These are phyloP conservation scores for Gastracanthus pulcherrimus DNA, from an alignment of 2,888 invertebrate species.

Conservation along the genomic window DNA sequence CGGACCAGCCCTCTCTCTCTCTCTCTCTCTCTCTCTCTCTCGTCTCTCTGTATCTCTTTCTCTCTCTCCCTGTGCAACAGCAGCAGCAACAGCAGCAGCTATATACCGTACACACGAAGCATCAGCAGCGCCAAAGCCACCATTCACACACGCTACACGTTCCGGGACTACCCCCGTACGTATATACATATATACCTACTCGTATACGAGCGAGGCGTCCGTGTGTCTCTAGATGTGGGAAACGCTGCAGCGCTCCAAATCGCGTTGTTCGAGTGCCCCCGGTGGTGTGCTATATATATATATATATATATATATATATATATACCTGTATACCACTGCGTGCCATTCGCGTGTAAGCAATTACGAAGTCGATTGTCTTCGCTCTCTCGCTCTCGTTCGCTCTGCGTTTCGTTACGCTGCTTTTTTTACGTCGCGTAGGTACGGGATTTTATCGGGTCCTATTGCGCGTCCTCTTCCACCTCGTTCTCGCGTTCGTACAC, in stretches of 20 bases:
- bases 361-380: not conserved
- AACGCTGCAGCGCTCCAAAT: too few relatives aligned
- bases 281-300: not conserved
- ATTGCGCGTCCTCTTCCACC: too few relatives aligned
- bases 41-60: not conserved
- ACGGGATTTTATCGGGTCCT: too few relatives aligned
- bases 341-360: not conserved
- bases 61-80: not conserved
- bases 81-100: not conserved
- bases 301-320: not conserved
- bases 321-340: not conserved
- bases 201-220: too few relatives aligned
- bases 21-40: not conserved
- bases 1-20: slow-evolving; percentile 42
- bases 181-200: too few relatives aligned
- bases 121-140: not conserved
- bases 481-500: too few relatives aligned
- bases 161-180: not conserved
- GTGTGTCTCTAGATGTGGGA: too few relatives aligned
- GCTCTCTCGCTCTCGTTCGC: not conserved
- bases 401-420: not conserved
- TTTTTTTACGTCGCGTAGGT: too few relatives aligned
- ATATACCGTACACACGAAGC: not conserved
- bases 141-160: not conserved
- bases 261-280: too few relatives aligned